Percentiles rank a stretch among this genome's conserved stretches.
Conservation (phyloP, 1,140 invertebrate genomes). For the Saccostrea glomerata region DNA sequence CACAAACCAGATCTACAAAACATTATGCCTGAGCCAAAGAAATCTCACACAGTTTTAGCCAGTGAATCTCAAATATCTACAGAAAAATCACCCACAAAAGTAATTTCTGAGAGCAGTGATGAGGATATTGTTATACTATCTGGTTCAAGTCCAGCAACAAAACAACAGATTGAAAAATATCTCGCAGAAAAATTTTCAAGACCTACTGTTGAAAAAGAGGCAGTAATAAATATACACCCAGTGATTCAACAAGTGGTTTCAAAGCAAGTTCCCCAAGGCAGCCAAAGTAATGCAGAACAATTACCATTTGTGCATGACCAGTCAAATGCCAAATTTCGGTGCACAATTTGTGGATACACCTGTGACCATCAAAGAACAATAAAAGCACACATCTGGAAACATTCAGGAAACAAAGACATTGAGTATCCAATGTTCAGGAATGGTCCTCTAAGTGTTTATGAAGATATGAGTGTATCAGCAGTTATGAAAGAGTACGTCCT, state of each 20-base stretch:
- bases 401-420: conserved; percentile 76
- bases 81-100: conserved; percentile 16
- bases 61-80: conserved; percentile 19
- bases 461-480: conserved; percentile 38
- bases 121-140: conserved; percentile 20
- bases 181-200: conserved; percentile 20
- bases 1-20: conserved; percentile 62
- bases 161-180: conserved; percentile 38
- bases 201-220: conserved; percentile 14
- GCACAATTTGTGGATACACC: conserved; percentile 76
- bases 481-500: not conserved
- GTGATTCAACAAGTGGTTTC: conserved; percentile 27
- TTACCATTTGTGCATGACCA: conserved; percentile 72
- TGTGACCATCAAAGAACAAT: conserved; percentile 78
- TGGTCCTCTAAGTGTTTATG: conserved; percentile 76
- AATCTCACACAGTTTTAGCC: conserved; percentile 21
- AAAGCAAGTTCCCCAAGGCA: conserved; percentile 33
- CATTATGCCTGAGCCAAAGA: not conserved
- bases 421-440: conserved; percentile 79
- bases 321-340: conserved; percentile 68
- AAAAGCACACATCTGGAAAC: conserved; percentile 79
- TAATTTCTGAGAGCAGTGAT: not conserved
- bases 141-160: conserved; percentile 25
- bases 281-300: conserved; percentile 18
- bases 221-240: conserved; percentile 9